phyloP scores from a whole-genome alignment of 2,888 invertebrate species.

The Stenichneumon culpator region DNA sequence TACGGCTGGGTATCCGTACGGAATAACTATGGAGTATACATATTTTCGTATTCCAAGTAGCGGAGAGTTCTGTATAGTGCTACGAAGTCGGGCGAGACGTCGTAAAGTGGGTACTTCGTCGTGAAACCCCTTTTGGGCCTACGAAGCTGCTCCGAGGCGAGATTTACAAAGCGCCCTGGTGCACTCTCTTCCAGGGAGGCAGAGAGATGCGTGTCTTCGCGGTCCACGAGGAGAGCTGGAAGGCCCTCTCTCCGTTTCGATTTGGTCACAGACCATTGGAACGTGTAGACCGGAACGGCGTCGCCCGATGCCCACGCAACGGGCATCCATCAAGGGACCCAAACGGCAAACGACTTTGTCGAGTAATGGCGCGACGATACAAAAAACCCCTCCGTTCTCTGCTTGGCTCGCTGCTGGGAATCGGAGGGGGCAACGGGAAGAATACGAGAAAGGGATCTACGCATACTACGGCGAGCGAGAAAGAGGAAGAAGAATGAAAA shows the following conservation, averaged over 20 bases:
- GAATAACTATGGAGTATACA: conserved; percentile 33
- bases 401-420: conserved; percentile 33
- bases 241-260: conserved; percentile 66
- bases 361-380: conserved; percentile 81
- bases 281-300: conserved; percentile 73
- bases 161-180: conserved; percentile 61
- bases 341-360: conserved; percentile 82
- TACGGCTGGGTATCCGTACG: conserved; percentile 19
- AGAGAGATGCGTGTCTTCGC: conserved; percentile 31
- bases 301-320: conserved; percentile 79
- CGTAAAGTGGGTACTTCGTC: conserved; percentile 63
- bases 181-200: conserved; percentile 34
- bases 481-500: conserved; percentile 65
- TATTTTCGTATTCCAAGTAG: conserved; percentile 49
- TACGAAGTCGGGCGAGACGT: conserved; percentile 52
- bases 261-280: conserved; percentile 77
- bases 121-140: conserved; percentile 63
- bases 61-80: conserved; percentile 27
- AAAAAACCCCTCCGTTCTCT: conserved; percentile 72
- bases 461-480: conserved; percentile 20
- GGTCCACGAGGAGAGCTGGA: not conserved
- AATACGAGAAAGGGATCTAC: conserved; percentile 48
- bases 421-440: conserved; percentile 9
- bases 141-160: conserved; percentile 40
- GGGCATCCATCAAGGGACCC: conserved; percentile 82